Evolutionary conservation across 2,888 invertebrate species (phyloP), one percentile per base, ranked within the genome.

Genomic region (Bimastos eiseni): DNA sequence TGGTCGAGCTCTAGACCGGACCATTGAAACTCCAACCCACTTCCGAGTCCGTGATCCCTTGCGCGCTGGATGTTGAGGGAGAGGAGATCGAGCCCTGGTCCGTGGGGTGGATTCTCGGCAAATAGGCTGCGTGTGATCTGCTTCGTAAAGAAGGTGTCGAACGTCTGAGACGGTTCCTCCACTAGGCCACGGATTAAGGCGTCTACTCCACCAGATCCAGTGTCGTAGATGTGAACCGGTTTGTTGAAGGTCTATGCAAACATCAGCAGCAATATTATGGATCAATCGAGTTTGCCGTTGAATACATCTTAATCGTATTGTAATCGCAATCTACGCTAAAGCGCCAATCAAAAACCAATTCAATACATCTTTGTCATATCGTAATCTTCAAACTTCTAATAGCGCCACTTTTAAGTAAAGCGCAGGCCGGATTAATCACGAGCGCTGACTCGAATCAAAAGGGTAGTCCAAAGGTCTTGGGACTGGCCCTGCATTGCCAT

Each of bases 41-140:
- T 90, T 88, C 97, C 97, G 91, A 98, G 95, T 0, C 98, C 98
- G 94, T 98, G 98, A 95, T 98, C 98, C 1, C 98, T 95, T 0
- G 98, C 98, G 55, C 98, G 96, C 95, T 98, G 98, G 93, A 98
- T 97, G 95, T 98, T 98, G 92, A 98, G 95, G 0, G 98, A 97
- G 0, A 98, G 97, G 93, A 98, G 95, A 96, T 98, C 98, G 91
- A 98, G 95, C 55, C 92, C 91, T 0, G 90, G 90, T 6, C 92
- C 92, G 36, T 55, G 86, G 8, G 92, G 92, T 0, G 92, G 92
- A 19, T 89, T 86, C 44, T 92, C 92, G 5, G 91, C 90, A 90
- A 92, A 92, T 36, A 92, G 91, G 49, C 90, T 90, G 17, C 83
- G 86, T 33, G 91, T 99, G 34, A 99, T 96, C 94, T 98, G 98